These are phyloP conservation scores for Sphaerophoria rueppellii DNA, from an alignment of 2,888 invertebrate genomes.

Conservation along the genomic window DNA sequence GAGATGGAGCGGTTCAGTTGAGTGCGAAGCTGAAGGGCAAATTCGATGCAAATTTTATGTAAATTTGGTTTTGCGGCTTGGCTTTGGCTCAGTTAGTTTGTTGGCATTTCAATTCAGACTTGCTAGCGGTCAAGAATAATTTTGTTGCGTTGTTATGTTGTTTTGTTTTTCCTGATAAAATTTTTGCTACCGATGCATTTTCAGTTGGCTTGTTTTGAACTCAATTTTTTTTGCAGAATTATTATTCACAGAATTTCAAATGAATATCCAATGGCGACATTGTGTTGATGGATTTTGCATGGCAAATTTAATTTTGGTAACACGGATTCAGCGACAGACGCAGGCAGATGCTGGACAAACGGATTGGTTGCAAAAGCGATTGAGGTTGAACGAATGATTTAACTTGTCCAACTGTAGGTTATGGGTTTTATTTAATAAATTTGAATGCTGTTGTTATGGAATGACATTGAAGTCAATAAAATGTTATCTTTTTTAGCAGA, in stretches of 20 bases:
- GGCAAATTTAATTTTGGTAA: neutral
- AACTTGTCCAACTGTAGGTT: no score
- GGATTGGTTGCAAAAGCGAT: no score
- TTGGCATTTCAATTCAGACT: neutral
- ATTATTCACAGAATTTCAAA: neutral
- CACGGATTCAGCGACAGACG: neutral
- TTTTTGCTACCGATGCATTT: conserved; percentile 3
- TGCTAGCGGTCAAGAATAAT: neutral
- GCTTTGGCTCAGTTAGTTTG: no score
- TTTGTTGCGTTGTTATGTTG: neutral
- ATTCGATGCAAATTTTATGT: conserved; percentile 14
- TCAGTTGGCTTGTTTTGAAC: neutral
- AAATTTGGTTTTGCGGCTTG: neutral
- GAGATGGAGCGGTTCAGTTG: neutral
- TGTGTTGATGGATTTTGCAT: neutral
- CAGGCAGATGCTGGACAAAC: neutral
- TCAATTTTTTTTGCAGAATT: no score
- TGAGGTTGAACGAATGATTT: no score
- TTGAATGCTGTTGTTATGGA: no score
- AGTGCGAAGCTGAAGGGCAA: conserved; percentile 13
- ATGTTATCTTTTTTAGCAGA: no score
- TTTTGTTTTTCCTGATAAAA: no score
- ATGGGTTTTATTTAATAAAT: no score
- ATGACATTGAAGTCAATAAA: no score
- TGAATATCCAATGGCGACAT: neutral